phyloP scores from a whole-genome alignment of 2,113 vertebrate species.

The Vimba vimba region DNA sequence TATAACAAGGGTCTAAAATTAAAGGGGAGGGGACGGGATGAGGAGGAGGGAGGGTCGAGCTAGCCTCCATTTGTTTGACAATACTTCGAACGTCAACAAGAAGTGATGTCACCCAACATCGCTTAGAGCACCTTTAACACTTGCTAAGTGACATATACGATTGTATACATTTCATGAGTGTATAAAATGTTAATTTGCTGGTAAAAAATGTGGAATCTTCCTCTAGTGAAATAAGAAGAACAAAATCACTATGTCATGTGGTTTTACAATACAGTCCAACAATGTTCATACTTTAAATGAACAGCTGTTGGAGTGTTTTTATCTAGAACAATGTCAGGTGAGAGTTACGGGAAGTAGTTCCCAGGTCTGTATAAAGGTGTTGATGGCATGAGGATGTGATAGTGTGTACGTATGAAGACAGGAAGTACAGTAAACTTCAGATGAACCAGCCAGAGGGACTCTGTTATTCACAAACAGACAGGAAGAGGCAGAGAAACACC shows the following conservation, averaged over 20 bases:
- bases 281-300: not conserved
- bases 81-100: too few relatives aligned
- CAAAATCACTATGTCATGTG: not conserved
- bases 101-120: too few relatives aligned
- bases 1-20: not conserved
- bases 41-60: too few relatives aligned
- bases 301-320: not conserved
- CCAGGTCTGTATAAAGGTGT: not conserved
- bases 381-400: not conserved
- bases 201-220: not conserved
- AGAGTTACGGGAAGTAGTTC: not conserved
- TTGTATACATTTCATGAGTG: not conserved
- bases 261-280: not conserved
- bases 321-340: not conserved
- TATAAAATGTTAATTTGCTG: not conserved
- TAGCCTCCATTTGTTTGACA: too few relatives aligned
- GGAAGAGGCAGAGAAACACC: conserved; percentile 49
- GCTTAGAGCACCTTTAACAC: not conserved
- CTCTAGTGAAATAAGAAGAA: not conserved
- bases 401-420: not conserved
- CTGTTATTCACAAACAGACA: conserved; percentile 57
- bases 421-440: conserved; percentile 2
- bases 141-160: not conserved
- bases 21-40: too few relatives aligned
- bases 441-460: conserved; percentile 30